phyloP scores from a whole-genome alignment of 2,797 vertebrate species.

The Coracias cyanogaster region DNA sequence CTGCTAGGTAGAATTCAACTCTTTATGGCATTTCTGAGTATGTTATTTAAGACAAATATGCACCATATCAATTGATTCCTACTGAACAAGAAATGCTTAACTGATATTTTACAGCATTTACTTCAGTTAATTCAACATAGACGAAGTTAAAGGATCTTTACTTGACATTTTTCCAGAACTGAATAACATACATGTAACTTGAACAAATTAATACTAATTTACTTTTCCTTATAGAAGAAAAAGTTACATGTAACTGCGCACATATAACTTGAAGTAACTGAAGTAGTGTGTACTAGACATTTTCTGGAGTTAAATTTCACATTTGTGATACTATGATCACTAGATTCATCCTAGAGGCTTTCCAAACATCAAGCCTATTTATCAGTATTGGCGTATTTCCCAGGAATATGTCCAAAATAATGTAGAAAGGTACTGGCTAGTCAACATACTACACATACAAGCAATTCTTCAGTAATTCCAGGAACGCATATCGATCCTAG shows the following conservation, averaged over 20 bases:
- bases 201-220: neutral
- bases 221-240: neutral
- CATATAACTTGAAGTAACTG: neutral
- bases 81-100: neutral
- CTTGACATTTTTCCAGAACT: neutral
- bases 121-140: neutral
- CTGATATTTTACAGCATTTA: neutral
- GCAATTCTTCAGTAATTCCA: constrained; percentile 1
- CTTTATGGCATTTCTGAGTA: neutral
- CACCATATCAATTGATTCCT: neutral
- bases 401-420: constrained; percentile 45
- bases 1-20: neutral
- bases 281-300: neutral
- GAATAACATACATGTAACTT: neutral
- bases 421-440: constrained; percentile 5
- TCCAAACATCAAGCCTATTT: constrained; percentile 27
- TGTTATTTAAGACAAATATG: neutral
- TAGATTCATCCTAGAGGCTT: constrained; percentile 20
- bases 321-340: constrained; percentile 13
- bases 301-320: neutral
- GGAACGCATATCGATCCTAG: neutral
- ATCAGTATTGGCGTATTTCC: constrained; percentile 48
- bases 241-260: neutral
- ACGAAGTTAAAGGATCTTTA: neutral
- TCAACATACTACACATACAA: neutral